Evolutionary conservation across 2,888 invertebrate species (phyloP).

Genomic region (Timandra comae): DNA sequence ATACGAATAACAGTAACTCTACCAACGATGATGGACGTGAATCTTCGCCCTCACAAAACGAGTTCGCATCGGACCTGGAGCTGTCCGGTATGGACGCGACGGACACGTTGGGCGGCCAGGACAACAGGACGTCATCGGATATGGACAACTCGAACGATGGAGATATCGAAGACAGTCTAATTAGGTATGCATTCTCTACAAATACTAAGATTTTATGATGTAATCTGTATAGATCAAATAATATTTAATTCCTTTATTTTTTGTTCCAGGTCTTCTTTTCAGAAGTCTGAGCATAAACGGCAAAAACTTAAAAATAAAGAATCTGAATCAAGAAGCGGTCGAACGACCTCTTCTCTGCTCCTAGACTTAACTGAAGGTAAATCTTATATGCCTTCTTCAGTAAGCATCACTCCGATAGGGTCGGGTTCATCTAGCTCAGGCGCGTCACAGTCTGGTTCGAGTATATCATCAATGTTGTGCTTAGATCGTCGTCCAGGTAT

Average conservation of each 20-base stretch:
- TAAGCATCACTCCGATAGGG: constrained; percentile 70
- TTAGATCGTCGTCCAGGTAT: constrained; percentile 85
- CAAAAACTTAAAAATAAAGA: constrained; percentile 78
- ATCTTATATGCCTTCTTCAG: constrained; percentile 71
- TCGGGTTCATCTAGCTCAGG: constrained; percentile 75
- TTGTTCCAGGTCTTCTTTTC: constrained; percentile 73
- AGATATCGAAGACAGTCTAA: constrained; percentile 77
- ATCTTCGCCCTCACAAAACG: constrained; percentile 70
- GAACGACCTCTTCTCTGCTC: constrained; percentile 59
- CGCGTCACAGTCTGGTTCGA: constrained; percentile 66
- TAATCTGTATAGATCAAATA: too few relatives aligned
- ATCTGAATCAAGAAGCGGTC: constrained; percentile 59
- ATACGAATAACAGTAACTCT: constrained; percentile 64
- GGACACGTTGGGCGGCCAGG: constrained; percentile 71
- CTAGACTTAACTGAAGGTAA: constrained; percentile 76
- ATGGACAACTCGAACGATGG: constrained; percentile 78
- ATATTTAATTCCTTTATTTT: constrained; percentile 10
- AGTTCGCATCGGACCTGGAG: constrained; percentile 79
- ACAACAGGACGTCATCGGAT: constrained; percentile 67
- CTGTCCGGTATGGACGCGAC: constrained; percentile 79
- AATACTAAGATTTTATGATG: too few relatives aligned
- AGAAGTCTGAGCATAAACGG: constrained; percentile 76
- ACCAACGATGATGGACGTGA: constrained; percentile 63
- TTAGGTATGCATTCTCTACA: constrained; percentile 50
- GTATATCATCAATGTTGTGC: constrained; percentile 77